Conservation (phyloP, 2,888 invertebrate genomes). For the Thymelicus lineola region DNA sequence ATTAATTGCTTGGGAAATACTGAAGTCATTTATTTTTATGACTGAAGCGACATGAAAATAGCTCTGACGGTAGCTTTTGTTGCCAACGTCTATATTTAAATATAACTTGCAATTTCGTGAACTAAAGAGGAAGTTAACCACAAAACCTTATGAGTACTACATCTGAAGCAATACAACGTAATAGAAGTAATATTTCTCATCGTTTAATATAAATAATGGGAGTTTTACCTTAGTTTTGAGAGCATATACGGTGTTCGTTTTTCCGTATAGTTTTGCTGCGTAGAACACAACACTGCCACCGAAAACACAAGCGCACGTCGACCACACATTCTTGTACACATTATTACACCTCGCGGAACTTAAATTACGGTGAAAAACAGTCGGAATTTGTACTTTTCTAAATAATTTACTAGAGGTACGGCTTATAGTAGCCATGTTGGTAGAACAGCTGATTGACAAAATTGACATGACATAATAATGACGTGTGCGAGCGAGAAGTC, state of each 20-base stretch:
- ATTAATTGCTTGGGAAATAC: neutral
- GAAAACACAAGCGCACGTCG: slow-evolving; percentile 74
- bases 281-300: slow-evolving; percentile 73
- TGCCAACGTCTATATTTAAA: slow-evolving; percentile 19
- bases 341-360: slow-evolving; percentile 64
- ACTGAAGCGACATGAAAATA: slow-evolving; percentile 23
- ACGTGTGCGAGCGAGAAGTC: slow-evolving; percentile 24
- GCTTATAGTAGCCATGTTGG: slow-evolving; percentile 82
- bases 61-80: slow-evolving; percentile 6
- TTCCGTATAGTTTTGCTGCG: slow-evolving; percentile 66
- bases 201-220: slow-evolving; percentile 33
- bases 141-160: neutral
- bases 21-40: slow-evolving; percentile 6
- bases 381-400: slow-evolving; percentile 67
- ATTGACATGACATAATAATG: slow-evolving; percentile 51
- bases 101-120: neutral
- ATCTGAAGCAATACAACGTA: neutral
- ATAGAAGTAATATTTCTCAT: neutral
- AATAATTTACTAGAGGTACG: slow-evolving; percentile 75
- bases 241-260: slow-evolving; percentile 72
- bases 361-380: slow-evolving; percentile 64
- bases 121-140: slow-evolving; percentile 1
- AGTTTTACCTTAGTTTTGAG: slow-evolving; percentile 78
- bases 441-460: slow-evolving; percentile 69
- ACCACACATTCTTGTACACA: slow-evolving; percentile 60